Conservation (phyloP, 2,113 vertebrate genomes). For the Corythaeola cristata region DNA sequence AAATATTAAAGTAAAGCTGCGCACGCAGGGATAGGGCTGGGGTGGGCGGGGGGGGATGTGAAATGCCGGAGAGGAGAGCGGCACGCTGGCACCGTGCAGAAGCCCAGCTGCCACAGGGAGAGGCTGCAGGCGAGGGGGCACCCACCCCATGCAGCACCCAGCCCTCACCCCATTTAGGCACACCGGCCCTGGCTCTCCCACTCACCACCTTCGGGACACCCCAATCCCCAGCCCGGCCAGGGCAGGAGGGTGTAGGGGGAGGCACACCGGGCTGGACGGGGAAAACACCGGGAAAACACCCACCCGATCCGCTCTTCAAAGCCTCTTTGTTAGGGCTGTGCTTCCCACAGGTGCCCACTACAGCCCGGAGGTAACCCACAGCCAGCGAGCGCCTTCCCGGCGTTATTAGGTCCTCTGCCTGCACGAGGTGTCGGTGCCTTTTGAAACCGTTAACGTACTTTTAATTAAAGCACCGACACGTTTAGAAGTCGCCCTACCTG, state of each 20-base stretch:
- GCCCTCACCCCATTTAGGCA: neutral
- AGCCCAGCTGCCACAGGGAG: neutral
- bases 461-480: neutral
- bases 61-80: neutral
- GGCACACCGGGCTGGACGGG: rapidly evolving
- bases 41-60: neutral
- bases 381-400: neutral
- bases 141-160: neutral
- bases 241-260: neutral
- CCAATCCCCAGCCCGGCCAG: neutral
- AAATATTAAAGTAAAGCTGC: neutral
- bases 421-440: neutral
- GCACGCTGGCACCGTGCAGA: rapidly evolving
- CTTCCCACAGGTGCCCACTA: neutral
- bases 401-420: neutral
- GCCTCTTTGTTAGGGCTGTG: neutral
- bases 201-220: neutral
- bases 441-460: rapidly evolving
- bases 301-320: neutral
- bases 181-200: neutral
- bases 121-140: neutral
- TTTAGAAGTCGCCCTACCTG: neutral
- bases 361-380: neutral
- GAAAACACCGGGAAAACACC: neutral
- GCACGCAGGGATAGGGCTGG: neutral